Evolutionary conservation across 2,797 vertebrate species (phyloP).

Genomic region (Sphaeramia orbicularis): DNA sequence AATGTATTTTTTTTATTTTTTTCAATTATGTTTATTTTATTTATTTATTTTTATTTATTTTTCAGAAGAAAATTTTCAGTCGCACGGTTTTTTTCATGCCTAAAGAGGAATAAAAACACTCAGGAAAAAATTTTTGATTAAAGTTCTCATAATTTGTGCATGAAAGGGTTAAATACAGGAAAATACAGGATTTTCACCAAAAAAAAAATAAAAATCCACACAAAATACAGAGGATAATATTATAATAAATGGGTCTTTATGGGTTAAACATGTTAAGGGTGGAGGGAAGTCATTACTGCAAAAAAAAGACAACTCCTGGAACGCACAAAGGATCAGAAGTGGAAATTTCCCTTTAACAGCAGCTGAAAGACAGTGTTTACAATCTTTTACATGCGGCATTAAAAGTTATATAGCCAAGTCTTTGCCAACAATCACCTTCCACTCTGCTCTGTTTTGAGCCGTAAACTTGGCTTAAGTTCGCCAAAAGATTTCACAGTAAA

Average conservation of each 20-base stretch:
- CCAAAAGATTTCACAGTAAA: slow-evolving; percentile 63
- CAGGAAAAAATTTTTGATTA: no score
- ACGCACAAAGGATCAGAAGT: neutral
- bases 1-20: no score
- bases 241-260: slow-evolving; percentile 1
- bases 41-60: no score
- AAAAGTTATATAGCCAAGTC: slow-evolving; percentile 14
- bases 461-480: slow-evolving; percentile 56
- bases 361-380: slow-evolving; percentile 20
- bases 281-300: slow-evolving; percentile 14
- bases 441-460: slow-evolving; percentile 39
- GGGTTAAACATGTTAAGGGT: neutral
- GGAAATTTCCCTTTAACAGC: slow-evolving; percentile 8
- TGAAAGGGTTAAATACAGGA: no score
- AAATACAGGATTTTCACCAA: no score
- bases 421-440: slow-evolving; percentile 30
- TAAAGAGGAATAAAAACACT: no score
- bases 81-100: no score
- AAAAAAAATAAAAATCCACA: no score
- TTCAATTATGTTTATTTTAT: no score
- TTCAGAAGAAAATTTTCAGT: no score
- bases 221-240: no score
- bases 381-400: slow-evolving; percentile 11
- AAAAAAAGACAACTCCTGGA: slow-evolving; percentile 2
- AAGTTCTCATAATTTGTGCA: no score